These are phyloP conservation scores for Cheilosia urbana DNA, from an alignment of 2,888 invertebrate genomes.

Conservation along the genomic window DNA sequence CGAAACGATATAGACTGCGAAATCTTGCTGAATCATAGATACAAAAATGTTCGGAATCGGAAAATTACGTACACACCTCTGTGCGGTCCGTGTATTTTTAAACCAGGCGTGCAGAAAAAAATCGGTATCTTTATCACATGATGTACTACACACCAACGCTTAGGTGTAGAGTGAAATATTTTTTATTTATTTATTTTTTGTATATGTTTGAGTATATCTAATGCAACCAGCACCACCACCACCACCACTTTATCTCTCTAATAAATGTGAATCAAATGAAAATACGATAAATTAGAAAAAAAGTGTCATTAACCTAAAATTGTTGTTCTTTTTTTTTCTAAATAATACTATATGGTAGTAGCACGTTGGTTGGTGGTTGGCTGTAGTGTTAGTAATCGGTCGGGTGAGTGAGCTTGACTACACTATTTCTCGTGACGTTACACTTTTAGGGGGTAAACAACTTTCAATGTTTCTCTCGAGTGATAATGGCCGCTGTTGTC, in stretches of 20 bases:
- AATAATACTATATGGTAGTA: not conserved
- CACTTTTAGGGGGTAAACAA: conserved; percentile 54
- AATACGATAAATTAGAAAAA: conserved; percentile 47
- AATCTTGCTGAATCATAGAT: conserved; percentile 48
- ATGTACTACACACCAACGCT: conserved; percentile 11
- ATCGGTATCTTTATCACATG: conserved; percentile 21
- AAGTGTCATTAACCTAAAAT: conserved; percentile 69
- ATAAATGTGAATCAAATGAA: conserved; percentile 21
- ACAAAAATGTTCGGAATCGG: not conserved
- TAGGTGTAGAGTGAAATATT: not conserved
- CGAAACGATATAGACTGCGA: not conserved
- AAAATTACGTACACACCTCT: not conserved
- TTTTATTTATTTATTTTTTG: not conserved
- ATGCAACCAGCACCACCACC: conserved; percentile 20
- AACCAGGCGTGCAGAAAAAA: conserved; percentile 7
- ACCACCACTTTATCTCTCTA: no score
- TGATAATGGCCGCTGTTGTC: conserved; percentile 7
- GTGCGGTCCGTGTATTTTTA: conserved; percentile 21
- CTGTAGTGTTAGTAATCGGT: conserved; percentile 1
- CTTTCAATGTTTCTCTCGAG: conserved; percentile 34
- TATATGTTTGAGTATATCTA: conserved; percentile 3
- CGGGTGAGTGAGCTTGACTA: conserved; percentile 47
- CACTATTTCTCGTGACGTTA: conserved; percentile 54
- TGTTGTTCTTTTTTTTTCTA: conserved; percentile 5
- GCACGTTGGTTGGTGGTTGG: conserved; percentile 10